Conservation (phyloP, 2,888 invertebrate genomes). For the Erebia aethiops region DNA sequence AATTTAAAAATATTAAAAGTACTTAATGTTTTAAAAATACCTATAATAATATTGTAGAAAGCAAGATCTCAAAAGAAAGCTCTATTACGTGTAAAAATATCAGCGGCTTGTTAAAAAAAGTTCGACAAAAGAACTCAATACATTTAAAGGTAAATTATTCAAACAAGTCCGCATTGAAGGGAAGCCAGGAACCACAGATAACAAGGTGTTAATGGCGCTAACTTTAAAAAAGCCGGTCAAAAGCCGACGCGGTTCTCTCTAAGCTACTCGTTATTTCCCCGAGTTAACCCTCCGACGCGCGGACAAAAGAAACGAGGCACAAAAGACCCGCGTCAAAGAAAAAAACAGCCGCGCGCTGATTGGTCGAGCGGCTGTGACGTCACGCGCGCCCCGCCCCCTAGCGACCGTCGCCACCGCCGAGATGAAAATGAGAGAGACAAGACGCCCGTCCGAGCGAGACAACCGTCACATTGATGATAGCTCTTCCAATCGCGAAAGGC, state of each 20-base stretch:
- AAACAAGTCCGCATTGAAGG: conserved; percentile 27
- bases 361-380: conserved; percentile 73
- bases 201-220: conserved; percentile 41
- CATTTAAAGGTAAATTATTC: conserved; percentile 28
- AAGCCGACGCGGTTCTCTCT: conserved; percentile 43
- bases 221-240: conserved; percentile 42
- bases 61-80: neutral
- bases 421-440: conserved; percentile 72
- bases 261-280: conserved; percentile 43
- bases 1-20: too few species aligned
- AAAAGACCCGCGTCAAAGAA: conserved; percentile 49
- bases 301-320: conserved; percentile 37
- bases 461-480: conserved; percentile 61
- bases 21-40: too few species aligned
- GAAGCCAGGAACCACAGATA: conserved; percentile 30
- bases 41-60: neutral
- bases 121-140: conserved; percentile 15
- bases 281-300: conserved; percentile 41
- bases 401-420: conserved; percentile 79
- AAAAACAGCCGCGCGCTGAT: conserved; percentile 62
- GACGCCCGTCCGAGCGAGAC: conserved; percentile 64
- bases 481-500: conserved; percentile 40
- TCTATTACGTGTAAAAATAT: neutral
- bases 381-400: conserved; percentile 75
- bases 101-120: neutral